These are phyloP conservation scores for Thymallus thymallus DNA, from an alignment of 2,113 vertebrate genomes.

Conservation along the genomic window DNA sequence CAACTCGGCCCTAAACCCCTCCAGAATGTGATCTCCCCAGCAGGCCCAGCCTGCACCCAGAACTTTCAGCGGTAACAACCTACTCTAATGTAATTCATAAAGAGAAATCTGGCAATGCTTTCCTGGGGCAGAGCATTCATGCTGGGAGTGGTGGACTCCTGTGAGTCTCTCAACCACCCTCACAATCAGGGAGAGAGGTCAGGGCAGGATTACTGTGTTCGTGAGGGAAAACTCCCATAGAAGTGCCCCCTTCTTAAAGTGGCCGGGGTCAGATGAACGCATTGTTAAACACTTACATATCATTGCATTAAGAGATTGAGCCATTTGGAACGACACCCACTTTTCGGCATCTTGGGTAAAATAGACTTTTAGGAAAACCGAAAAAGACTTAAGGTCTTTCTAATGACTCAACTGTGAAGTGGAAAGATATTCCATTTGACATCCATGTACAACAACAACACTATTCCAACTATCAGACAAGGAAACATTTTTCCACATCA, in stretches of 20 bases:
- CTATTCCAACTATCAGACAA: constrained; percentile 46
- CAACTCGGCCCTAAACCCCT: constrained; percentile 51
- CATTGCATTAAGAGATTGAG: constrained; percentile 56
- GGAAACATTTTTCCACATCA: no score
- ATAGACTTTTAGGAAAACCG: constrained; percentile 62
- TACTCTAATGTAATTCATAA: constrained; percentile 68
- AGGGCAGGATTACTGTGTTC: constrained; percentile 42
- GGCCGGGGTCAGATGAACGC: constrained; percentile 57
- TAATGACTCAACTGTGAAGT: constrained; percentile 70
- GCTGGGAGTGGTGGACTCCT: constrained; percentile 30
- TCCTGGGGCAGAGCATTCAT: constrained; percentile 55
- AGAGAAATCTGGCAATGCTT: constrained; percentile 62
- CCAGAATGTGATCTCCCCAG: constrained; percentile 35
- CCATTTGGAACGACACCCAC: constrained; percentile 59
- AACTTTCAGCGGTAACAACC: constrained; percentile 4
- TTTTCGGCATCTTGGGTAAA: constrained; percentile 57
- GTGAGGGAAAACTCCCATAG: constrained; percentile 27
- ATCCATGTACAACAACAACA: constrained; percentile 55
- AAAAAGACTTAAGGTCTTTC: constrained; percentile 68
- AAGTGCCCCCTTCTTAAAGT: constrained; percentile 50
- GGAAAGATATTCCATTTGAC: constrained; percentile 63
- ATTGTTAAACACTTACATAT: constrained; percentile 72
- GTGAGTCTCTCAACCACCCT: constrained; percentile 57
- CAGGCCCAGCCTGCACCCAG: constrained; percentile 41
- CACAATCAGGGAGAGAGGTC: constrained; percentile 61